phyloP scores from a whole-genome alignment of 1,140 invertebrate genomes.

The Monomorium pharaonis region DNA sequence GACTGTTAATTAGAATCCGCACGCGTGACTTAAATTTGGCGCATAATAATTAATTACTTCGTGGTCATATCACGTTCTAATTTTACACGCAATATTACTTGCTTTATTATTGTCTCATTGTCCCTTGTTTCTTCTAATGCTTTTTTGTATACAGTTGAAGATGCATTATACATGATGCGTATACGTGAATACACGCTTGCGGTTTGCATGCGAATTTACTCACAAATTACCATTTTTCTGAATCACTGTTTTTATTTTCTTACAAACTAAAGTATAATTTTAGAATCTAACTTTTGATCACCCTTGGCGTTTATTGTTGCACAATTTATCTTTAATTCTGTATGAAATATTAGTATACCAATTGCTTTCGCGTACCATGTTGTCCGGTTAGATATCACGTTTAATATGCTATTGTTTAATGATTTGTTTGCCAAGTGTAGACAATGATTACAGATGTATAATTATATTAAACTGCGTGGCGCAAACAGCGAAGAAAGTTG shows the following conservation, averaged over 20 bases:
- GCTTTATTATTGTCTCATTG: not conserved
- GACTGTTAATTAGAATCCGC: constrained; percentile 7
- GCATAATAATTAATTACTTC: constrained; percentile 7
- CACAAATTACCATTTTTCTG: not conserved
- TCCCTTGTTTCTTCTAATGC: too few relatives aligned
- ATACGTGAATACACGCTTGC: too few relatives aligned
- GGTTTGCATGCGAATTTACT: too few relatives aligned
- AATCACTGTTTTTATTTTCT: not conserved
- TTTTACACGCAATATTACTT: not conserved
- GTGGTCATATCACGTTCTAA: not conserved
- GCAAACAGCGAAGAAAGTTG: not conserved
- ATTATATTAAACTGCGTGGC: not conserved
- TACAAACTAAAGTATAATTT: not conserved
- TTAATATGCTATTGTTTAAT: not conserved
- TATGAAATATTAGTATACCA: not conserved
- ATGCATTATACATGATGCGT: too few relatives aligned
- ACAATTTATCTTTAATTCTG: not conserved
- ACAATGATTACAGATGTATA: not conserved
- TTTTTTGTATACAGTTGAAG: too few relatives aligned
- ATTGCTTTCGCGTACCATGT: too few relatives aligned
- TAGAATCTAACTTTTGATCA: not conserved
- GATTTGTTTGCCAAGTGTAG: not conserved
- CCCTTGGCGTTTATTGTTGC: not conserved
- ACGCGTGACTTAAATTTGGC: not conserved
- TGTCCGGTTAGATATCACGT: not conserved